phyloP scores from a whole-genome alignment of 2,888 invertebrate species.

The Rhagophthalmus giganteus region DNA sequence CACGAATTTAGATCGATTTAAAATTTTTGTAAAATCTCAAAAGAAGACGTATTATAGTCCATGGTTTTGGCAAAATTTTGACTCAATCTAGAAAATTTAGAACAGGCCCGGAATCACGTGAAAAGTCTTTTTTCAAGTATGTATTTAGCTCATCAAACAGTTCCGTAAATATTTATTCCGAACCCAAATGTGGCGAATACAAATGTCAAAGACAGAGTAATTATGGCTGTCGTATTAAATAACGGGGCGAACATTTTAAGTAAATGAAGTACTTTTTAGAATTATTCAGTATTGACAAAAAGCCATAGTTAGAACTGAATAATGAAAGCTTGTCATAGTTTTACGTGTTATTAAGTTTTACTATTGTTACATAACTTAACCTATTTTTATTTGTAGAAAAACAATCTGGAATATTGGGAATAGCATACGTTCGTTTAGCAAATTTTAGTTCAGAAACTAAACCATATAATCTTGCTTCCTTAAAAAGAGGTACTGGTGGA shows the following conservation, averaged over 20 bases:
- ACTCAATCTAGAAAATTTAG: too few species aligned
- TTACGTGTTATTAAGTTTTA: not conserved
- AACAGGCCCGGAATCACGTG: too few species aligned
- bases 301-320: not conserved
- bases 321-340: not conserved
- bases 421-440: conserved; percentile 46
- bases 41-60: too few species aligned
- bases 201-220: not conserved
- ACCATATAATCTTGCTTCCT: conserved; percentile 64
- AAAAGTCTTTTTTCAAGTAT: too few species aligned
- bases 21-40: too few species aligned
- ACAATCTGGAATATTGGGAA: conserved; percentile 46
- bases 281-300: conserved; percentile 4
- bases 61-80: too few species aligned
- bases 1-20: too few species aligned
- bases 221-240: conserved; percentile 48
- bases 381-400: conserved; percentile 42
- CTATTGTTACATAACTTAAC: conserved; percentile 41
- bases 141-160: too few species aligned
- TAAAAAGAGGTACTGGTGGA: conserved; percentile 87
- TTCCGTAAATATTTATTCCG: not conserved
- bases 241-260: conserved; percentile 46
- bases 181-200: too few species aligned
- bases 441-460: conserved; percentile 61
- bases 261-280: conserved; percentile 40